Conservation (phyloP, 2,888 invertebrate species). For the Lepetodrilus schrolli region DNA sequence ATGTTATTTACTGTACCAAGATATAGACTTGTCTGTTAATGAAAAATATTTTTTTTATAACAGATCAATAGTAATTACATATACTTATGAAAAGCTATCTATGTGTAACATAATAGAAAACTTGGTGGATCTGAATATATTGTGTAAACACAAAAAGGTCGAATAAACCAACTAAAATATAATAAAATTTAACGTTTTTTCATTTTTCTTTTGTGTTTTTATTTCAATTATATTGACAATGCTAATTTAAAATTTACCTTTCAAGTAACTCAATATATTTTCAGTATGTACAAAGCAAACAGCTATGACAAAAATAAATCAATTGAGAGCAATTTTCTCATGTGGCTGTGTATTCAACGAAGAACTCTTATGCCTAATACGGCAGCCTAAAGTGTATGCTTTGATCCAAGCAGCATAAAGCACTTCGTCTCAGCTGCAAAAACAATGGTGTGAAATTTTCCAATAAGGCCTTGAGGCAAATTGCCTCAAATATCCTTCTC, state of each 20-base stretch:
- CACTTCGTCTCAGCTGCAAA: slow-evolving; percentile 23
- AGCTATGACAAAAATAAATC: slow-evolving; percentile 16
- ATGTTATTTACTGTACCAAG: too few species aligned
- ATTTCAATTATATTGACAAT: slow-evolving; percentile 4
- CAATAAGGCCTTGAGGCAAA: slow-evolving; percentile 27
- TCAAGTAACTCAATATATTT: slow-evolving; percentile 3
- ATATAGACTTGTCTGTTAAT: too few species aligned
- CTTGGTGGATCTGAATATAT: too few species aligned
- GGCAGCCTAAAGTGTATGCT: neutral
- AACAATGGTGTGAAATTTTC: slow-evolving; percentile 25
- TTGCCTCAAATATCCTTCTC: slow-evolving; percentile 1
- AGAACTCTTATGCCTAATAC: slow-evolving; percentile 4
- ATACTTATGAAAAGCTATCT: too few species aligned
- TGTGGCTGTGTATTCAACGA: slow-evolving; percentile 3
- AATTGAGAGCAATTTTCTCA: slow-evolving; percentile 7
- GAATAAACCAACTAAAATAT: too few species aligned
- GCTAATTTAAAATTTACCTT: slow-evolving; percentile 16
- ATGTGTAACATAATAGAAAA: too few species aligned
- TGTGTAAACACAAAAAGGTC: too few species aligned
- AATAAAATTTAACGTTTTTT: too few species aligned
- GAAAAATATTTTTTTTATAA: too few species aligned
- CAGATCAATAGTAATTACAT: too few species aligned
- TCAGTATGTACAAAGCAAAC: slow-evolving; percentile 11
- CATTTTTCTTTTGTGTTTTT: too few species aligned
- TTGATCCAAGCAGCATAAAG: slow-evolving; percentile 14